Evolutionary conservation across 2,888 invertebrate genomes (phyloP).

Genomic region (Atethmia centrago): DNA sequence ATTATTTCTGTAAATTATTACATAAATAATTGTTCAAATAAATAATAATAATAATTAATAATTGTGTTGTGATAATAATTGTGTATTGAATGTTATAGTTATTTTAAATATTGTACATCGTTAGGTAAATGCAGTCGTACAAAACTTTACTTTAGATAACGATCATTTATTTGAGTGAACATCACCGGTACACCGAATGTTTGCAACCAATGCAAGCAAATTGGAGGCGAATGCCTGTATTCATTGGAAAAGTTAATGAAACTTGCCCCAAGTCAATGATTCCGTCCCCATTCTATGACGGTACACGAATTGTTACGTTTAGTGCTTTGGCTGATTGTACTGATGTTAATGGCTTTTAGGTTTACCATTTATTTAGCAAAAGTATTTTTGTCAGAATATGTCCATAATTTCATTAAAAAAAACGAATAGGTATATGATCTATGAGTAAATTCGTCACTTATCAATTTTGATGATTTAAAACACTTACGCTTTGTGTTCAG

Average conservation of each 20-base stretch:
- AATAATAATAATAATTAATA: too few relatives aligned
- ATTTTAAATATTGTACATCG: too few relatives aligned
- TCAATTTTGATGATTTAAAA: neutral
- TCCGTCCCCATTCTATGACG: conserved; percentile 72
- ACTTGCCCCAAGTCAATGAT: conserved; percentile 83
- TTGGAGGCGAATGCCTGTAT: conserved; percentile 86
- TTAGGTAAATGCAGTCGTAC: neutral
- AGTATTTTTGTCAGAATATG: neutral
- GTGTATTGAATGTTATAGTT: neutral
- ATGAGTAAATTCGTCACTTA: neutral
- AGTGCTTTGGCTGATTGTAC: conserved; percentile 49
- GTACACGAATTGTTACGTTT: conserved; percentile 68
- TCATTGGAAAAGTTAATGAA: conserved; percentile 90
- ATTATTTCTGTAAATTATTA: too few relatives aligned
- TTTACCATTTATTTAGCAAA: neutral
- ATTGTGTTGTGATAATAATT: too few relatives aligned
- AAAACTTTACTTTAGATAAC: neutral
- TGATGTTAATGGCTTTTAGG: neutral
- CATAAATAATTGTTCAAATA: too few relatives aligned
- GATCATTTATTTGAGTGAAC: conserved; percentile 25
- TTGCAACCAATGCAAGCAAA: conserved; percentile 77
- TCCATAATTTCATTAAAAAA: too few relatives aligned
- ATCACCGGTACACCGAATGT: conserved; percentile 74
- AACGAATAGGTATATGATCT: neutral
- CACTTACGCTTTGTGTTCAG: neutral